Base-by-base conservation (phyloP, 2,113 vertebrate genomes). In the Ochotona curzoniae region DNA sequence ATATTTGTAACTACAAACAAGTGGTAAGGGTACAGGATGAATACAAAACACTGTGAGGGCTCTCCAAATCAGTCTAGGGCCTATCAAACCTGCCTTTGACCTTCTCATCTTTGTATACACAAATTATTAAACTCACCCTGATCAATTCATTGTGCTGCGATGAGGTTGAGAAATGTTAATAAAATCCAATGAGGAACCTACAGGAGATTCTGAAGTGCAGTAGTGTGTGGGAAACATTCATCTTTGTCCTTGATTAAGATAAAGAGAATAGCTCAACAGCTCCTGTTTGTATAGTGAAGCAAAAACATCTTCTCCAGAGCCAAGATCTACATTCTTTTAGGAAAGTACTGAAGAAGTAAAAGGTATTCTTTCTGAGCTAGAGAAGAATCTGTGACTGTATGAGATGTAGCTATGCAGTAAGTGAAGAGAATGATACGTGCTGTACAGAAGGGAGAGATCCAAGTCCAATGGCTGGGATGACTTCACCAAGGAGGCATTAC, bases 61-160 rank as follows among this genome's bases (percentile, higher is more conserved):
- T 85, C 70, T 84, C 66, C 85, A 35, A 83, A 75, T 60, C 25
- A 8, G 7, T 66, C 32, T 73, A 49, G 21, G 18, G 63, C 25
- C 8, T 71, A 38, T 28, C 17, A 70, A 71, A 86, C 28, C 35
- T 76, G 23, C 3, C 73, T 96, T 86, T 75, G 10, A 71, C 26
- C 78, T 28, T 44, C 69, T 86, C 11, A 49, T 54, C 35, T 89
- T 93, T 49, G 75, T 17, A 71, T 67, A 87, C 89, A 70, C 66
- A 76, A 66, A 76, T 93, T 81, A 9, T 28, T 81, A 13, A 7
- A 83, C 25, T 30, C 9, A 87, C 23, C 32, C 38, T 66, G 9
- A 87, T 14, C 74, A 17, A 66, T 90, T 82, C 44, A 54, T 11
- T 35, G 5, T 86, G 14, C 25, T 47, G 60, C 9, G 18, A 17